These are phyloP conservation scores for Isichthys henryi DNA, from an alignment of 2,113 vertebrate species.

Conservation along the genomic window DNA sequence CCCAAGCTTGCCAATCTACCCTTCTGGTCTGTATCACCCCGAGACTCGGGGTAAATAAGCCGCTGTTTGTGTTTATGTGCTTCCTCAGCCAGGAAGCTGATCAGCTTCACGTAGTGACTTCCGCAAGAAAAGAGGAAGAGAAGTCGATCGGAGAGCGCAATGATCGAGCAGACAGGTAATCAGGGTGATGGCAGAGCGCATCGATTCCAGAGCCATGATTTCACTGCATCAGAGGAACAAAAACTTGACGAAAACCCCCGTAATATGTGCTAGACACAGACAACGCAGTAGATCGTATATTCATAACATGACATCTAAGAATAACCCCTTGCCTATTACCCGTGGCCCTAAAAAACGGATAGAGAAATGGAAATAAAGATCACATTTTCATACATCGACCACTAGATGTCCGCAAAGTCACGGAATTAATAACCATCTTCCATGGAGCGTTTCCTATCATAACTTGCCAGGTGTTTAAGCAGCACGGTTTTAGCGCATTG, in stretches of 20 bases:
- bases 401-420: conserved; percentile 8
- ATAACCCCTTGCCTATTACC: not conserved
- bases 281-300: not conserved
- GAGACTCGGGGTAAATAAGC: not conserved
- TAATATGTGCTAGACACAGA: not conserved
- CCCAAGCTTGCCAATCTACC: not conserved
- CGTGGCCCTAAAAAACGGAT: not conserved
- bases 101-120: not conserved
- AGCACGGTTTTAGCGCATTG: not conserved
- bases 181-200: not conserved
- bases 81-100: not conserved
- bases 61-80: not conserved
- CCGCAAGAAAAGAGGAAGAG: not conserved
- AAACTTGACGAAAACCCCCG: not conserved
- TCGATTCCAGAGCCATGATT: not conserved
- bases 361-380: not conserved
- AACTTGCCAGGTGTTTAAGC: not conserved
- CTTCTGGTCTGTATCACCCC: not conserved
- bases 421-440: not conserved
- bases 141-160: conserved; percentile 1
- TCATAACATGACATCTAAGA: not conserved
- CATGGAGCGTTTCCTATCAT: not conserved
- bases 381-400: not conserved
- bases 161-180: not conserved
- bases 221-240: not conserved